Evolutionary conservation across 2,113 vertebrate genomes (phyloP).

Genomic region (Trinectes maculatus): DNA sequence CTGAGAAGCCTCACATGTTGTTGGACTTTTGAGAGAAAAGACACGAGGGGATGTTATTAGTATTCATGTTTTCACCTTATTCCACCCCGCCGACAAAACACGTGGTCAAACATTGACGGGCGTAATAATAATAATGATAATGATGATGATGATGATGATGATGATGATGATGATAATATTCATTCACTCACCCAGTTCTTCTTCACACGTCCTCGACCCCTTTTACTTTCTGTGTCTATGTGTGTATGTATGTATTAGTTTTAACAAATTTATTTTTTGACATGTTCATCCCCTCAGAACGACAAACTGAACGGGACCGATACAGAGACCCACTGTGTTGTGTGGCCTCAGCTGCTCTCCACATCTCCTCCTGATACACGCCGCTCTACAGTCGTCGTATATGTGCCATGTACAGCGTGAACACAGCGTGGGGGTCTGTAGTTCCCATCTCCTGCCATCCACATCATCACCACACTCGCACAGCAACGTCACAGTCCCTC

Average conservation of each 20-base stretch:
- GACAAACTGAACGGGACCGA: neutral
- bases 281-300: neutral
- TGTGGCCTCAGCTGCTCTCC: neutral
- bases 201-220: constrained; percentile 3
- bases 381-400: constrained; percentile 25
- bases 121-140: neutral
- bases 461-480: constrained; percentile 2
- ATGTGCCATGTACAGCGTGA: constrained; percentile 58
- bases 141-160: too few relatives aligned
- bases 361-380: constrained; percentile 9
- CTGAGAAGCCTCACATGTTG: constrained; percentile 23
- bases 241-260: constrained; percentile 48
- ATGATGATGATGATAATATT: too few relatives aligned
- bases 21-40: constrained; percentile 26
- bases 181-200: neutral
- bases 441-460: constrained; percentile 13
- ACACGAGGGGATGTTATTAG: neutral
- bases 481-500: neutral
- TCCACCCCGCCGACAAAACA: neutral
- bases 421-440: constrained; percentile 21
- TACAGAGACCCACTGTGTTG: neutral
- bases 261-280: constrained; percentile 54
- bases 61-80: constrained; percentile 14
- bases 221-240: constrained; percentile 2
- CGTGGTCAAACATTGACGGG: constrained; percentile 7